phyloP scores from a whole-genome alignment of 2,888 invertebrate genomes.

The Amblyjoppa fuscipennis region DNA sequence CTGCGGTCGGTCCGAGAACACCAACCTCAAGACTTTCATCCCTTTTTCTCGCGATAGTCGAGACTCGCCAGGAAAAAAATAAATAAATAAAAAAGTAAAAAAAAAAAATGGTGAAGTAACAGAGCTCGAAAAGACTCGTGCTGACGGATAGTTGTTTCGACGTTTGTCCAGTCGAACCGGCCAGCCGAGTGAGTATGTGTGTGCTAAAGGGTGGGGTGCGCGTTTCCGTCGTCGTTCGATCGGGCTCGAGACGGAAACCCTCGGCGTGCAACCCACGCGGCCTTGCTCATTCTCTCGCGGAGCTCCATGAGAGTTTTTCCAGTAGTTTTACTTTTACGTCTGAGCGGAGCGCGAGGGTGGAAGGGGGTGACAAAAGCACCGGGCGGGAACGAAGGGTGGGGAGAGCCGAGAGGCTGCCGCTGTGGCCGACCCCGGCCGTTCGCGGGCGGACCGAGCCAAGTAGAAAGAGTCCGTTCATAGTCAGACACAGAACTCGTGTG shows the following conservation, averaged over 20 bases:
- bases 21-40: neutral
- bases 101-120: conserved; percentile 35
- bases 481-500: conserved; percentile 59
- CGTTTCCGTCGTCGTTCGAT: conserved; percentile 69
- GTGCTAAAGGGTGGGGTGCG: neutral
- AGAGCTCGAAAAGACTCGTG: conserved; percentile 19
- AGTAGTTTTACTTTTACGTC: conserved; percentile 62
- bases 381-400: conserved; percentile 20
- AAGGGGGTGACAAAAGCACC: conserved; percentile 22
- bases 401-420: conserved; percentile 13
- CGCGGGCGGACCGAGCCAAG: conserved; percentile 57
- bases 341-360: conserved; percentile 48
- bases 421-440: conserved; percentile 16
- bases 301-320: conserved; percentile 58
- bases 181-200: conserved; percentile 27
- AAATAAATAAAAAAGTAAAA: neutral
- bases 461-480: conserved; percentile 59
- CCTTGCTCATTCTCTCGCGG: conserved; percentile 66
- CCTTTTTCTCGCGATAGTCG: neutral
- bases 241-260: conserved; percentile 73
- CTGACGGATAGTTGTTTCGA: conserved; percentile 25
- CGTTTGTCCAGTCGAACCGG: conserved; percentile 40
- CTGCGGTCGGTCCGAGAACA: neutral
- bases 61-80: neutral
- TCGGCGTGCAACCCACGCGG: conserved; percentile 59